Percentiles rank a stretch among this genome's conserved stretches.
Conservation (phyloP, 2,888 invertebrate species). For the Meloe dianella region DNA sequence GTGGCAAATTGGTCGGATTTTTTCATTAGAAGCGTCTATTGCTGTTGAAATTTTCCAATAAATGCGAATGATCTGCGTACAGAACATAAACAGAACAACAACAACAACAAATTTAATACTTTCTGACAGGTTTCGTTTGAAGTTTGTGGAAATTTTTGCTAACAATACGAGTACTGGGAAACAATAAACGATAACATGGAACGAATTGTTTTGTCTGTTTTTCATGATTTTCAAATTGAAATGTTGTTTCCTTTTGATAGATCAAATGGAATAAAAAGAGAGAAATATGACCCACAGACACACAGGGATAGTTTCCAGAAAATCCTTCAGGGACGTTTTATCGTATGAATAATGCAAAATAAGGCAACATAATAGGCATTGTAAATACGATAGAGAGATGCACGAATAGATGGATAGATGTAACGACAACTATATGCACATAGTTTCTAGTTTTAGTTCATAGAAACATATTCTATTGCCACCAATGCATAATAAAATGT, state of each 20-base stretch:
- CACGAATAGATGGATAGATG: not conserved
- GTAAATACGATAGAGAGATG: not conserved
- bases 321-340: not conserved
- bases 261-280: not conserved
- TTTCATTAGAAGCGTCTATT: no score
- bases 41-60: no score
- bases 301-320: not conserved
- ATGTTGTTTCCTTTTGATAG: not conserved
- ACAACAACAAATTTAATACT: no score
- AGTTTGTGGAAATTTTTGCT: no score
- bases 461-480: not conserved
- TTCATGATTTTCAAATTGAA: not conserved
- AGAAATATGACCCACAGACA: not conserved
- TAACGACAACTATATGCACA: not conserved
- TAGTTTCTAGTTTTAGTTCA: not conserved
- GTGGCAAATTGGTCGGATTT: no score
- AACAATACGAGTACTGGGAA: no score
- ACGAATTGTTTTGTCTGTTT: no score
- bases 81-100: no score
- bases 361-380: not conserved
- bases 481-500: slow-evolving; percentile 2
- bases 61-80: no score
- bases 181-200: no score
- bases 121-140: no score
- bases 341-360: not conserved